These are phyloP conservation scores for Tachina fera DNA, from an alignment of 2,888 invertebrate species.

Conservation along the genomic window DNA sequence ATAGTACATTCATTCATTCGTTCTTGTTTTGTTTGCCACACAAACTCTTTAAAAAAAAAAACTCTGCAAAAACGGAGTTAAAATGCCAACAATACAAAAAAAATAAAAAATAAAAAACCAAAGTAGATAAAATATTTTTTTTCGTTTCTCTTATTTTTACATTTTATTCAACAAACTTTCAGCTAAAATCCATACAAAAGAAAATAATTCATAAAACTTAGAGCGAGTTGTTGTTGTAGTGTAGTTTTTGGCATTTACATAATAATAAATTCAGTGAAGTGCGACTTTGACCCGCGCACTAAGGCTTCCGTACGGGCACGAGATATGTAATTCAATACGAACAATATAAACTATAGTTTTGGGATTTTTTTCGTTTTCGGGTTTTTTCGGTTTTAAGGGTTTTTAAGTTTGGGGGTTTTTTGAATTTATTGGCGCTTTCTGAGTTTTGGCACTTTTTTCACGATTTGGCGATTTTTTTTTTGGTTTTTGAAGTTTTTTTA, in stretches of 20 bases:
- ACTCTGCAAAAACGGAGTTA: conserved; percentile 15
- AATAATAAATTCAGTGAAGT: no score
- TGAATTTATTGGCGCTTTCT: no score
- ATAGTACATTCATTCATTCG: conserved; percentile 50
- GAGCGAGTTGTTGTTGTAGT: conserved; percentile 4
- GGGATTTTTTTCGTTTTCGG: no score
- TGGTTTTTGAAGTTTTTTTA: no score
- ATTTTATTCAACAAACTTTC: conserved; percentile 50
- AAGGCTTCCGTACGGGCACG: no score
- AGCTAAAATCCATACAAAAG: conserved; percentile 39
- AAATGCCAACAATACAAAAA: conserved; percentile 38
- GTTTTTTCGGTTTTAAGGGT: no score
- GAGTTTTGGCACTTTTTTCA: no score
- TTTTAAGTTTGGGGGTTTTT: no score
- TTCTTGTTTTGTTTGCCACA: conserved; percentile 55
- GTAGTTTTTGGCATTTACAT: conserved; percentile 46
- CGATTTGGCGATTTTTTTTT: no score
- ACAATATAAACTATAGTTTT: no score
- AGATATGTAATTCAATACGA: no score
- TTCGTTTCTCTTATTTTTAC: not conserved
- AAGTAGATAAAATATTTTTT: conserved; percentile 7
- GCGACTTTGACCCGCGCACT: no score
- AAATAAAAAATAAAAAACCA: conserved; percentile 5
- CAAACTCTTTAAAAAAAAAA: conserved; percentile 38
- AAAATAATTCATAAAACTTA: conserved; percentile 15